Evolutionary conservation across 1,140 invertebrate species (phyloP).

Genomic region (Aphidius ervi): DNA sequence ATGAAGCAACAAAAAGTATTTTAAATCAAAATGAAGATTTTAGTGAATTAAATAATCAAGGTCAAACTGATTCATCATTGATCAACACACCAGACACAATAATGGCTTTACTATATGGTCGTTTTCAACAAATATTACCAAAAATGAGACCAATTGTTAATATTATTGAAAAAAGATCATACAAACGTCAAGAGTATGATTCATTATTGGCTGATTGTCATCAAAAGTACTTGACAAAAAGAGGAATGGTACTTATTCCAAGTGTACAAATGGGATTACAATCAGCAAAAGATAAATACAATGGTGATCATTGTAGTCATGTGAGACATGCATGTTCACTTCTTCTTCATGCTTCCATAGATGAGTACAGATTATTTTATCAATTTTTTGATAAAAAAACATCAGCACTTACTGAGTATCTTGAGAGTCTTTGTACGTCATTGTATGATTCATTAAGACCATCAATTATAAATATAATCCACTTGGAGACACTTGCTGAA

Average conservation of each 20-base stretch:
- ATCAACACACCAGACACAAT: slow-evolving; percentile 61
- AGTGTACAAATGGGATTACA: slow-evolving; percentile 74
- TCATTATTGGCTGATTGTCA: slow-evolving; percentile 78
- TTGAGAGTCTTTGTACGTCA: slow-evolving; percentile 82
- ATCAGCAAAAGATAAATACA: slow-evolving; percentile 53
- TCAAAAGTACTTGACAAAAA: slow-evolving; percentile 76
- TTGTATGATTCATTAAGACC: slow-evolving; percentile 94
- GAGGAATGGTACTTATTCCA: slow-evolving; percentile 68
- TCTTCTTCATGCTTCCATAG: slow-evolving; percentile 85
- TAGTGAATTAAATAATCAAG: not conserved
- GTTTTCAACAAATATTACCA: slow-evolving; percentile 84
- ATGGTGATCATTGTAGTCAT: slow-evolving; percentile 82
- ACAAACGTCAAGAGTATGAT: slow-evolving; percentile 72
- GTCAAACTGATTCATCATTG: not conserved
- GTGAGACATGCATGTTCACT: slow-evolving; percentile 85
- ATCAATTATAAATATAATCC: slow-evolving; percentile 93
- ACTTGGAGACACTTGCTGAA: slow-evolving; percentile 95
- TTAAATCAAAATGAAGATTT: slow-evolving; percentile 37
- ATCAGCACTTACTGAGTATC: slow-evolving; percentile 64
- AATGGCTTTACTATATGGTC: slow-evolving; percentile 88
- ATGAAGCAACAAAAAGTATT: slow-evolving; percentile 73
- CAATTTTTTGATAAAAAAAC: slow-evolving; percentile 80
- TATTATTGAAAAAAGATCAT: slow-evolving; percentile 73
- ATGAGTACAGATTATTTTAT: slow-evolving; percentile 84
- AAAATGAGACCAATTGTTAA: slow-evolving; percentile 77